A percentile compares a stretch with the other conserved stretches of the same genome.
phyloP scores from a whole-genome alignment of 1,140 invertebrate genomes.

The Venturia canescens region DNA sequence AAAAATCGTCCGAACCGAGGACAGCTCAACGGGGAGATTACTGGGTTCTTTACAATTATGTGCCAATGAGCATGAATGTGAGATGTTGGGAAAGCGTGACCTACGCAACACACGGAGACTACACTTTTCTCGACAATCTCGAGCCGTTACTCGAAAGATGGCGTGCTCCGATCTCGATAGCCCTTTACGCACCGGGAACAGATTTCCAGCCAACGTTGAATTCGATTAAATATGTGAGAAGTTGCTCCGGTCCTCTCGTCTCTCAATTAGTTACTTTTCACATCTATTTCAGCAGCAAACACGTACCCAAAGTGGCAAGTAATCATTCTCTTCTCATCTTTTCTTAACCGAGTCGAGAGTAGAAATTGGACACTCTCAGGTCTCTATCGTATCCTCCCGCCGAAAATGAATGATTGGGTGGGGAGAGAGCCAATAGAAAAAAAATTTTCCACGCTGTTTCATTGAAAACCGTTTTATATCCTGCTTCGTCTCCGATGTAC shows the following conservation, averaged over 20 bases:
- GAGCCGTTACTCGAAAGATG: conserved; percentile 87
- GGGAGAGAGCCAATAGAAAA: too few relatives aligned
- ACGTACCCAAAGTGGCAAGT: conserved; percentile 86
- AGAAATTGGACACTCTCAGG: too few relatives aligned
- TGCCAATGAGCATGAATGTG: conserved; percentile 75
- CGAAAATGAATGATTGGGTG: too few relatives aligned
- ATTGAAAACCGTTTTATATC: too few relatives aligned
- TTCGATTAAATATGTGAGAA: conserved; percentile 79
- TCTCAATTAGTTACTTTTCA: conserved; percentile 89
- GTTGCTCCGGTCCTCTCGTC: conserved; percentile 81
- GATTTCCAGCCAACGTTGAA: conserved; percentile 80
- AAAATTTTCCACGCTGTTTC: too few relatives aligned
- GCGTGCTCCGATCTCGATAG: conserved; percentile 84
- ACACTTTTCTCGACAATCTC: conserved; percentile 93
- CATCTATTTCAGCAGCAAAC: conserved; percentile 90
- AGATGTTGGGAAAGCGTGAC: conserved; percentile 91
- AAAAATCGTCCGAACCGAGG: conserved; percentile 80
- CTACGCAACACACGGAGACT: conserved; percentile 94
- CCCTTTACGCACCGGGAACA: conserved; percentile 82
- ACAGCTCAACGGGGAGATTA: conserved; percentile 90
- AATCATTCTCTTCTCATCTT: neutral
- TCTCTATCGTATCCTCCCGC: too few relatives aligned
- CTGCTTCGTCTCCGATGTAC: too few relatives aligned
- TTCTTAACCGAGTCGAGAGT: too few relatives aligned
- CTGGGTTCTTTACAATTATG: conserved; percentile 94